Percentiles rank a stretch among this genome's conserved stretches.
phyloP scores from a whole-genome alignment of 2,113 vertebrate species.

The Todiramphus saurophagus region DNA sequence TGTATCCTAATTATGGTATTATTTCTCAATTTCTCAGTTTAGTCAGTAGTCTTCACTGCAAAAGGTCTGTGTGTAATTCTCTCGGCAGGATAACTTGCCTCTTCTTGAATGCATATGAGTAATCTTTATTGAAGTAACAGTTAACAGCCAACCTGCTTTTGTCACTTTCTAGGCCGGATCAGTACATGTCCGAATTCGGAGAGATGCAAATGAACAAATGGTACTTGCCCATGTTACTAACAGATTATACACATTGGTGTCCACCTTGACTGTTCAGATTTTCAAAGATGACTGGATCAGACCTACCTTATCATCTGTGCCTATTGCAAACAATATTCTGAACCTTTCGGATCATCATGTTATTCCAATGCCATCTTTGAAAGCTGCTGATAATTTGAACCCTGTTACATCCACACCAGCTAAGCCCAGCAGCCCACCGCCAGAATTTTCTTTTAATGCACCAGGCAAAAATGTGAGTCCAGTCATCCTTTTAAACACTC shows the following conservation, averaged over 20 bases:
- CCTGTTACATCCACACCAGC: constrained; percentile 90
- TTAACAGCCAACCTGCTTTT: constrained; percentile 13
- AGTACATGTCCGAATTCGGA: constrained; percentile 92
- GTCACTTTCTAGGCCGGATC: constrained; percentile 87
- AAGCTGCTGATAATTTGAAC: constrained; percentile 71
- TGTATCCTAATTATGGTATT: background rate
- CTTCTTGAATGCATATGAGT: background rate
- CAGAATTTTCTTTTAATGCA: constrained; percentile 93
- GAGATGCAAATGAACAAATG: constrained; percentile 97
- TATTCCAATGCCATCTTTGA: constrained; percentile 75
- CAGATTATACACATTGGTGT: constrained; percentile 88
- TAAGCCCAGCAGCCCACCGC: constrained; percentile 88
- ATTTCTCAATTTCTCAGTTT: background rate
- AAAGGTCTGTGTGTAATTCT: background rate
- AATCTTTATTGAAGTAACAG: background rate
- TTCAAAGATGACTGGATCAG: constrained; percentile 97
- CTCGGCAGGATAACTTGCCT: background rate
- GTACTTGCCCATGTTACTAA: constrained; percentile 97
- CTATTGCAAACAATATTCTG: constrained; percentile 76
- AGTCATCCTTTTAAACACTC: constrained; percentile 81
- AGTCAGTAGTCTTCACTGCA: background rate
- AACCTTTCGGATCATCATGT: constrained; percentile 81
- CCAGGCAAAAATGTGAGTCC: constrained; percentile 87
- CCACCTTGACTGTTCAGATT: constrained; percentile 93
- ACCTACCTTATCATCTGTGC: constrained; percentile 83